Evolutionary conservation across 2,888 invertebrate species (phyloP).

Genomic region (Epirrita christyi): DNA sequence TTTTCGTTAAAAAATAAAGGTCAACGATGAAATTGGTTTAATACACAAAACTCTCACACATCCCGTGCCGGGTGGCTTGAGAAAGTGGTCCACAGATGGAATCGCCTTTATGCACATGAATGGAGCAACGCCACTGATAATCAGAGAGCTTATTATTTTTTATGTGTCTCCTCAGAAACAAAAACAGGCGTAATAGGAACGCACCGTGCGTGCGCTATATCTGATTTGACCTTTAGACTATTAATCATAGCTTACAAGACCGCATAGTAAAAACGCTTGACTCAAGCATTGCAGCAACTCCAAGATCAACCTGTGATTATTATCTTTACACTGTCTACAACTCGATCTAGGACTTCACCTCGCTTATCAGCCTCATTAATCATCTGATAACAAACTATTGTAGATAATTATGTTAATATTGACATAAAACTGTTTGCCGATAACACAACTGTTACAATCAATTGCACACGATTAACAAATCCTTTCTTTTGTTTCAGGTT

Average conservation of each 20-base stretch:
- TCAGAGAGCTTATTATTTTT: conserved; percentile 80
- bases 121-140: conserved; percentile 56
- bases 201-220: conserved; percentile 34
- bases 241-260: conserved; percentile 29
- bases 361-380: conserved; percentile 31
- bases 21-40: conserved; percentile 12
- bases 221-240: conserved; percentile 31
- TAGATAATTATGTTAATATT: conserved; percentile 27
- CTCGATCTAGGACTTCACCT: conserved; percentile 39
- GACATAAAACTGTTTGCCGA: conserved; percentile 11
- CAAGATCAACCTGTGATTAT: conserved; percentile 23
- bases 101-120: conserved; percentile 55
- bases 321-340: conserved; percentile 25
- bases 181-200: conserved; percentile 40
- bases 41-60: conserved; percentile 21
- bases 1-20: conserved; percentile 11
- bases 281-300: conserved; percentile 17
- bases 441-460: conserved; percentile 12
- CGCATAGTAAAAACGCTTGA: conserved; percentile 16
- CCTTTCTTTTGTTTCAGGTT: conserved; percentile 72
- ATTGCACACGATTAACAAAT: conserved; percentile 24
- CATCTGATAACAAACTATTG: conserved; percentile 28
- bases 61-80: conserved; percentile 42
- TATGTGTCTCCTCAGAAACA: conserved; percentile 63
- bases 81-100: conserved; percentile 70